Evolutionary conservation across 2,113 vertebrate genomes (phyloP), one percentile per base, ranked within the genome.

Genomic region (Poeciliopsis turrubarensis): DNA sequence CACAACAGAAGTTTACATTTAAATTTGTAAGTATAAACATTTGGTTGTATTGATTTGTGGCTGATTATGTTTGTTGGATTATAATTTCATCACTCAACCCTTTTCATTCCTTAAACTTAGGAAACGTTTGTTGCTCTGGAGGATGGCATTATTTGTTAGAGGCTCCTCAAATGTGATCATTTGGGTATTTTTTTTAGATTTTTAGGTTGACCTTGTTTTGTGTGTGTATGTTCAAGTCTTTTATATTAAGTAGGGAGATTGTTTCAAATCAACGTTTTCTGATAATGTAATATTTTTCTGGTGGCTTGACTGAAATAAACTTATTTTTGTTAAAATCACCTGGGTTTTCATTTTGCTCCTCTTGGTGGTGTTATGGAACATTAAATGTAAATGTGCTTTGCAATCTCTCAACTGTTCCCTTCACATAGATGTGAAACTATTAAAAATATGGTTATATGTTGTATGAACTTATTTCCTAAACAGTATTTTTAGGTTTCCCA

Each of bases 361-460:
- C 51, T 47, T 62, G 57, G 44, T 76, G 57, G 66, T 29, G 60
- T 29, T 76, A 64, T 63, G 12, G 19, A 51, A 29, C 31, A 22
- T n/a, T 25, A 10, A 10, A 1, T 11, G 3, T 57, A 57, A 25
- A n/a, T 57, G 7, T 25, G 22, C 22, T 25, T 9, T n/a, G 7
- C 9, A n/a, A 11, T 8, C 8, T 15, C 15, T 47, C 44, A 47
- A 47, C 5, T 47, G 19, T 47, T 47, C 44, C 5, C 44, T 47
- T 47, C 5, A 19, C 44, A 19, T 17, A 47, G 41, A 47, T 47
- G 15, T 47, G 4, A 47, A 47, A 47, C 14, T 47, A 17, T 47
- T 47, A 47, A 47, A 41, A 39, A 39, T 39, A 10, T 39, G 3
- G 15, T 15, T 41, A 15, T 41, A 15, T 41, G 14, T 41, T 13